These are phyloP conservation scores for Epizoanthus scotinus DNA, from an alignment of 92 coral and sea anemone genomes.

Conservation along the genomic window DNA sequence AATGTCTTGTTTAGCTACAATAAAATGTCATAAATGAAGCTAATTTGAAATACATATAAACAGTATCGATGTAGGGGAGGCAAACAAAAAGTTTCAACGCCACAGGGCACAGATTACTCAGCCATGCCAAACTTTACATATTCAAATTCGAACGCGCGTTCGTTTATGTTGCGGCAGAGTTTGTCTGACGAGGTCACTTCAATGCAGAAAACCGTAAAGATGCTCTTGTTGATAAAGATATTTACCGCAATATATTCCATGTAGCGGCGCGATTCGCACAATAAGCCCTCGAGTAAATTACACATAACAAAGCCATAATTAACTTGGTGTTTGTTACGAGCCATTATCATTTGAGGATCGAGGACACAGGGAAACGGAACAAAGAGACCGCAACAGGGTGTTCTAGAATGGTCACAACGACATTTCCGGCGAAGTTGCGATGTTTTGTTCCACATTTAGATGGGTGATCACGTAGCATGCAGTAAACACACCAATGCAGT, in stretches of 20 bases:
- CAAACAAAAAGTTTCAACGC: background rate
- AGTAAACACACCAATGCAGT: background rate
- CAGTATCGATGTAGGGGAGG: background rate
- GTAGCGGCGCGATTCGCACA: constrained; percentile 14
- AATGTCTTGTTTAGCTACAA: constrained; percentile 13
- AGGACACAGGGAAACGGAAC: background rate
- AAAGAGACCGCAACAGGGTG: constrained; percentile 20
- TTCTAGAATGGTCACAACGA: constrained; percentile 5
- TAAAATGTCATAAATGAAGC: background rate
- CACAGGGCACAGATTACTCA: constrained; percentile 26
- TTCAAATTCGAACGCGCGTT: background rate
- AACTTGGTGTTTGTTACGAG: background rate
- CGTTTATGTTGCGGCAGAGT: background rate
- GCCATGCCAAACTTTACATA: constrained; percentile 12
- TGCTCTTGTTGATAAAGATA: background rate
- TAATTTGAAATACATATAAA: constrained; percentile 2
- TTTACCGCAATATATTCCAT: constrained; percentile 12
- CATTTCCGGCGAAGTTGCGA: background rate
- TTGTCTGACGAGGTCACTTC: background rate
- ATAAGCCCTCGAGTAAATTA: background rate
- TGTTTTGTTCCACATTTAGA: constrained; percentile 3
- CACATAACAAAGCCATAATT: constrained; percentile 15
- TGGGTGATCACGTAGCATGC: background rate
- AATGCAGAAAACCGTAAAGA: constrained; percentile 13
- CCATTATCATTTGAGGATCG: background rate